A percentile compares a stretch with the other conserved stretches of the same genome.
Evolutionary conservation across 2,113 vertebrate genomes (phyloP).

Genomic region (Stomatorhinus ivindoensis): DNA sequence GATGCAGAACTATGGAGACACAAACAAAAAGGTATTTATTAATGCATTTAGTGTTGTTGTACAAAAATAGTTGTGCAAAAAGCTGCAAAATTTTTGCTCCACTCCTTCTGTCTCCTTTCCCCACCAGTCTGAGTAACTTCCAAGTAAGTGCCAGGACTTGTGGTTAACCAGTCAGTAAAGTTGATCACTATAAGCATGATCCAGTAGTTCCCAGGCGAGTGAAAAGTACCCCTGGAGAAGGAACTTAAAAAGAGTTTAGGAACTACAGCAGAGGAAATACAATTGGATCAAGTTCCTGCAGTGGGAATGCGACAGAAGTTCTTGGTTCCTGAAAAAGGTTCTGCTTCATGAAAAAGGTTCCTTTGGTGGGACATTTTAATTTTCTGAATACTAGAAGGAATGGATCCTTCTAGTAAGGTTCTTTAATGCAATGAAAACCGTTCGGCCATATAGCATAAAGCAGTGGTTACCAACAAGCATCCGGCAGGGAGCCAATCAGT

Average conservation of each 20-base stretch:
- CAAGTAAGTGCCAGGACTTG: not conserved
- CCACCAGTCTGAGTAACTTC: not conserved
- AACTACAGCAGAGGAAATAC: not conserved
- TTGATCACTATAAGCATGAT: not conserved
- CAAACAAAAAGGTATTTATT: not conserved
- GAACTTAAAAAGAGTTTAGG: not conserved
- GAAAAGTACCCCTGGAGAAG: not conserved
- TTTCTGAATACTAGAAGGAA: not conserved
- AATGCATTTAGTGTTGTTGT: not conserved
- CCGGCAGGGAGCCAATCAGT: not conserved
- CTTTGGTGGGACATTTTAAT: not conserved
- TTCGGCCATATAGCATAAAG: not conserved
- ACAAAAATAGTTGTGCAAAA: not conserved
- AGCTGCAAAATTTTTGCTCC: not conserved
- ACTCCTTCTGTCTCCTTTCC: not conserved
- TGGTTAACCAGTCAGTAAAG: not conserved
- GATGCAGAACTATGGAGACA: not conserved
- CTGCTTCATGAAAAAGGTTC: not conserved
- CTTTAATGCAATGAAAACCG: not conserved
- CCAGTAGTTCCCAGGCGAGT: not conserved
- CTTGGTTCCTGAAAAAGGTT: not conserved
- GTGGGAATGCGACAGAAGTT: not conserved
- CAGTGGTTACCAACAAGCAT: not conserved
- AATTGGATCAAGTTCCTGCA: not conserved
- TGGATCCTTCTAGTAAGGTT: not conserved